Evolutionary conservation across 2,888 invertebrate species (phyloP).

Genomic region (Bhutanitis thaidina): DNA sequence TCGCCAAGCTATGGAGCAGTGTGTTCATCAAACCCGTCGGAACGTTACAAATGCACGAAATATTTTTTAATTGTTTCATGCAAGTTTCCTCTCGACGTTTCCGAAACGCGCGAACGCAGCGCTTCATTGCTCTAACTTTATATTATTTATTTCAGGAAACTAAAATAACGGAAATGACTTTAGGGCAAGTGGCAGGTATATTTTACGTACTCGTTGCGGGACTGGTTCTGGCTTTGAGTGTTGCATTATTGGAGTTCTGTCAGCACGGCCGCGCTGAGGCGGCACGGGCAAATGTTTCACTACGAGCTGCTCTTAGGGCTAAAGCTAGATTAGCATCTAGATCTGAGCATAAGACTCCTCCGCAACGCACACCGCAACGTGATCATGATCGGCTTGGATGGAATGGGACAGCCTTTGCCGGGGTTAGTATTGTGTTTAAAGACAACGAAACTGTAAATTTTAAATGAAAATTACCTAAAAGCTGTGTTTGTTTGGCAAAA

Average conservation of each 20-base stretch:
- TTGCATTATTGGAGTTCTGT: conserved; percentile 96
- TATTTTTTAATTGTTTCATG: too few relatives aligned
- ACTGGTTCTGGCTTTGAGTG: conserved; percentile 92
- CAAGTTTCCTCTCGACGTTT: too few relatives aligned
- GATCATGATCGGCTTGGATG: conserved; percentile 69
- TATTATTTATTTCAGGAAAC: too few relatives aligned
- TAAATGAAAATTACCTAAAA: too few relatives aligned
- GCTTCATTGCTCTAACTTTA: too few relatives aligned
- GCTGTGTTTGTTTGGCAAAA: too few relatives aligned
- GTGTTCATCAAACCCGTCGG: too few relatives aligned
- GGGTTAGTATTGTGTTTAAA: conserved; percentile 51
- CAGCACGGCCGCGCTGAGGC: conserved; percentile 93
- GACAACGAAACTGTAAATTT: too few relatives aligned
- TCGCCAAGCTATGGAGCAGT: too few relatives aligned
- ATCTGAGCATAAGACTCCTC: conserved; percentile 49
- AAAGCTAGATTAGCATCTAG: conserved; percentile 89
- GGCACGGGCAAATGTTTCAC: conserved; percentile 88
- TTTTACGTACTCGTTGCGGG: conserved; percentile 99
- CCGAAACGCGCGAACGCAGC: too few relatives aligned
- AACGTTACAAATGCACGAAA: too few relatives aligned
- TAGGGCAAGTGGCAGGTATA: conserved; percentile 99
- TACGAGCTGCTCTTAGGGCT: conserved; percentile 91
- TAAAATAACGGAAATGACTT: conserved; percentile 91
- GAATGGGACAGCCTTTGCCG: conserved; percentile 71
- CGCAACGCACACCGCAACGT: conserved; percentile 52